A percentile compares a stretch with the other conserved stretches of the same genome.
Conservation (phyloP, 2,888 invertebrate genomes). For the Adineta ricciae region DNA sequence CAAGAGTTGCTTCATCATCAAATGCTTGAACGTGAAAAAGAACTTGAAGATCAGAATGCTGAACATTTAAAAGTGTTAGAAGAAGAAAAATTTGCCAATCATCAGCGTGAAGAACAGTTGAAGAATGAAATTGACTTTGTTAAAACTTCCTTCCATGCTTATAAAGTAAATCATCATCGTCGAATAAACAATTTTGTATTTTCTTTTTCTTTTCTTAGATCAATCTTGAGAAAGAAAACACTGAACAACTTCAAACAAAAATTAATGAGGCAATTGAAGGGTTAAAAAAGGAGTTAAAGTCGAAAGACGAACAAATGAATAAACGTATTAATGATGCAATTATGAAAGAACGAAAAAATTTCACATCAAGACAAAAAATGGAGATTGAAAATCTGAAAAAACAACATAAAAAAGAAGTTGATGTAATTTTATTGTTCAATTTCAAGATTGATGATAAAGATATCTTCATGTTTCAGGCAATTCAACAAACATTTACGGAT, state of each 20-base stretch:
- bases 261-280: not conserved
- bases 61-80: not conserved
- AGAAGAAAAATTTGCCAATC: not conserved
- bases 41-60: not conserved
- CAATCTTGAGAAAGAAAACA: not conserved
- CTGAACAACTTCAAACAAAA: not conserved
- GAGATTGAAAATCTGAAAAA: slow-evolving; percentile 1
- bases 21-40: not conserved
- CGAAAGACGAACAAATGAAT: not conserved
- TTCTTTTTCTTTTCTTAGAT: not conserved
- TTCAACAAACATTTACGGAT: not conserved
- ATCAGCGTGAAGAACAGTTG: not conserved
- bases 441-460: too few relatives aligned
- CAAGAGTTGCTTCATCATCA: not conserved
- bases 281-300: not conserved
- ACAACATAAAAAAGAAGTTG: slow-evolving; percentile 1
- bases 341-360: not conserved
- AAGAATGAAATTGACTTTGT: not conserved
- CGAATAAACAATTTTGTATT: too few relatives aligned
- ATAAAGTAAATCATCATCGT: slow-evolving; percentile 6
- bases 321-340: not conserved
- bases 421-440: not conserved
- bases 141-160: not conserved
- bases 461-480: not conserved
- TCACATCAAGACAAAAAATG: slow-evolving; percentile 1